Conservation (phyloP, 2,888 invertebrate species). For the Xylota segnis region DNA sequence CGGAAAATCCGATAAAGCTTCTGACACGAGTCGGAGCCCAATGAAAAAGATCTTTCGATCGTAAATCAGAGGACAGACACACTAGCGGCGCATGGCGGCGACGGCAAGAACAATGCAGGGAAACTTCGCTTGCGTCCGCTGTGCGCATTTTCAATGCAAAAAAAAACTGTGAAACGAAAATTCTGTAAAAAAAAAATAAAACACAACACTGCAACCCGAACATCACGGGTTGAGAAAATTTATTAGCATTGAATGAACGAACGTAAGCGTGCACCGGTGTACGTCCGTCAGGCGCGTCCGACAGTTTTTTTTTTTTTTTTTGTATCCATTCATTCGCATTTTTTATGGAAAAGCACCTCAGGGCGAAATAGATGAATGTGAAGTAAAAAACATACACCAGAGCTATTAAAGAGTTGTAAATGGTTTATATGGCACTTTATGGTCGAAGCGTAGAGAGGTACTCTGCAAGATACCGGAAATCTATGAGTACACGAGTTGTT, state of each 20-base stretch:
- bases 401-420: slow-evolving; percentile 22
- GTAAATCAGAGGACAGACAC: slow-evolving; percentile 62
- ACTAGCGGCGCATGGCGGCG: slow-evolving; percentile 32
- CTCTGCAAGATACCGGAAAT: no score
- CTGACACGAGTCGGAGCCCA: slow-evolving; percentile 47
- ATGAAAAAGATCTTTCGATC: slow-evolving; percentile 39
- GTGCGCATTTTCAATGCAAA: slow-evolving; percentile 48
- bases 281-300: slow-evolving; percentile 44
- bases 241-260: slow-evolving; percentile 62
- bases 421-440: slow-evolving; percentile 43
- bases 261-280: slow-evolving; percentile 54
- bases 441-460: background rate
- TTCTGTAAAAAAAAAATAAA: slow-evolving; percentile 19
- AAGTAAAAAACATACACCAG: slow-evolving; percentile 20
- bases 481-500: no score
- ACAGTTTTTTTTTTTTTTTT: slow-evolving; percentile 31
- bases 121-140: slow-evolving; percentile 48
- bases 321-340: slow-evolving; percentile 6
- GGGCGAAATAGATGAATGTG: slow-evolving; percentile 48
- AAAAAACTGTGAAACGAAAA: slow-evolving; percentile 42
- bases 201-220: background rate
- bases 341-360: slow-evolving; percentile 41
- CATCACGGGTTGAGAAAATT: slow-evolving; percentile 54
- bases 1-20: slow-evolving; percentile 68
- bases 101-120: slow-evolving; percentile 52